Evolutionary conservation across 92 coral and sea anemone genomes (phyloP).

Genomic region (Pocillopora meandrina): DNA sequence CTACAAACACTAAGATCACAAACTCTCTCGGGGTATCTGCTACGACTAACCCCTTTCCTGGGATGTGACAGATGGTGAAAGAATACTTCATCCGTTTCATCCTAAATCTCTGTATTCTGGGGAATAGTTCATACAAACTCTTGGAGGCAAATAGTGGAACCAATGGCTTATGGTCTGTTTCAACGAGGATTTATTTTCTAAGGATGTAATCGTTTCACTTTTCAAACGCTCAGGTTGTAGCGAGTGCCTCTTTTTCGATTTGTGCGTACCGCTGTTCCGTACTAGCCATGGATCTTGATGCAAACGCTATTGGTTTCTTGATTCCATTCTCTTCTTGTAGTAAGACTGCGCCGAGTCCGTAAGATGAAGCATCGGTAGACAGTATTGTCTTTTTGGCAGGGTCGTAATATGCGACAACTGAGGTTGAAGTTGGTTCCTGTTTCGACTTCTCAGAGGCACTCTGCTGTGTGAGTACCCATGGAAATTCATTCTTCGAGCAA

Average conservation of each 20-base stretch:
- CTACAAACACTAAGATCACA: too few species aligned
- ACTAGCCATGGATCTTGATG: conserved; percentile 49
- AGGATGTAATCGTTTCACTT: conserved; percentile 53
- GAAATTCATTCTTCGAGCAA: conserved; percentile 27
- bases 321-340: conserved; percentile 28
- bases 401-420: conserved; percentile 50
- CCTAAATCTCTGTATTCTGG: conserved; percentile 55
- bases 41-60: conserved; percentile 47
- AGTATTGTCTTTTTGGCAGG: conserved; percentile 35
- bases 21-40: conserved; percentile 36
- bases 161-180: conserved; percentile 67
- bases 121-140: conserved; percentile 48
- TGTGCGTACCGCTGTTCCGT: conserved; percentile 53
- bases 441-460: conserved; percentile 31
- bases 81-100: conserved; percentile 62
- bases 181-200: conserved; percentile 51
- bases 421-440: conserved; percentile 40
- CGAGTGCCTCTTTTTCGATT: conserved; percentile 62
- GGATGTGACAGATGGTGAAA: conserved; percentile 51
- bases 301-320: conserved; percentile 44
- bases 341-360: conserved; percentile 57
- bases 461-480: conserved; percentile 52
- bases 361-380: conserved; percentile 56
- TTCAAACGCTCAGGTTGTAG: conserved; percentile 52
- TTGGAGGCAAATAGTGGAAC: conserved; percentile 56